phyloP scores from a whole-genome alignment of 1,140 invertebrate genomes.

The Octopus sinensis region DNA sequence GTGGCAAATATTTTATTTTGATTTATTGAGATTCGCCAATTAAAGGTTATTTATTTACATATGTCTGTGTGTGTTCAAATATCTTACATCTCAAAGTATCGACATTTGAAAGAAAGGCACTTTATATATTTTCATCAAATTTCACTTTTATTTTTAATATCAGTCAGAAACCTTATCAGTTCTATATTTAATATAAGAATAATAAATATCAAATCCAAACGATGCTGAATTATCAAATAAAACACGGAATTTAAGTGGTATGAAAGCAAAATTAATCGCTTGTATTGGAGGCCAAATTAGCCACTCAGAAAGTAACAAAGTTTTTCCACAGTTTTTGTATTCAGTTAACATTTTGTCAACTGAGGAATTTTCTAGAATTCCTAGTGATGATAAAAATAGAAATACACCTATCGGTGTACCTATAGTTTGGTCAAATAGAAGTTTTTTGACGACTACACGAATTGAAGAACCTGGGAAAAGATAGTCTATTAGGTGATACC shows the following conservation, averaged over 20 bases:
- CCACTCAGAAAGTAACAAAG: slow-evolving; percentile 78
- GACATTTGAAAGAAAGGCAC: too few species aligned
- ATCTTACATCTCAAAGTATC: too few species aligned
- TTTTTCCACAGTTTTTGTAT: slow-evolving; percentile 59
- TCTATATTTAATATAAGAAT: slow-evolving; percentile 78
- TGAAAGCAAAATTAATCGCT: slow-evolving; percentile 81
- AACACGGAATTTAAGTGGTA: slow-evolving; percentile 80
- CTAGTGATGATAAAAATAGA: slow-evolving; percentile 76
- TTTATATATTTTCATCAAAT: too few species aligned
- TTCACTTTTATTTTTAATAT: too few species aligned
- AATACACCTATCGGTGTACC: slow-evolving; percentile 80
- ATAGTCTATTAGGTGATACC: slow-evolving; percentile 74
- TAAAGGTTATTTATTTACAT: too few species aligned
- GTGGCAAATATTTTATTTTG: too few species aligned
- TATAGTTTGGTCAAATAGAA: slow-evolving; percentile 81
- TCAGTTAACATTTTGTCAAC: slow-evolving; percentile 40
- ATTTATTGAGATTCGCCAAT: too few species aligned
- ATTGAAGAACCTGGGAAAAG: slow-evolving; percentile 70
- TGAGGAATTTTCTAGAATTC: slow-evolving; percentile 67
- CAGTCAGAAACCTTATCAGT: neutral
- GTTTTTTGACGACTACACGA: slow-evolving; percentile 74
- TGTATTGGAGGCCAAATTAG: slow-evolving; percentile 78
- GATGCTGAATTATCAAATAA: slow-evolving; percentile 88
- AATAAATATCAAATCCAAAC: slow-evolving; percentile 85
- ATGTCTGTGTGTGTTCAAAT: too few species aligned